A percentile compares a stretch with the other conserved stretches of the same genome.
Evolutionary conservation across 2,113 vertebrate species (phyloP).

Genomic region (Laticauda laticaudata): DNA sequence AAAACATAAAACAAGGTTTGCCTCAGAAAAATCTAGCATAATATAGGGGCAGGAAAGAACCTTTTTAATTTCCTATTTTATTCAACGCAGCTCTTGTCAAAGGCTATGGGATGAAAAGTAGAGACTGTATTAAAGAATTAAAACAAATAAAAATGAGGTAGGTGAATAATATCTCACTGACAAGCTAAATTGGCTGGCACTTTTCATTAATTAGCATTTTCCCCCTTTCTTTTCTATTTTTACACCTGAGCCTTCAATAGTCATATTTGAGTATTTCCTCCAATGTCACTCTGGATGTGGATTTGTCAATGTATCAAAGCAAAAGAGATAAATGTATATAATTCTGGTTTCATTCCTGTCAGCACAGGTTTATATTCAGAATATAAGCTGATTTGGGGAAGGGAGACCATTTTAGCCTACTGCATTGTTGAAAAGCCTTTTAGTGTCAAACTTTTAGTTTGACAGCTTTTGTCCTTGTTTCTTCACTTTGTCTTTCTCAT

Average conservation of each 20-base stretch:
- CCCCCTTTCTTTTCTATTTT: not conserved
- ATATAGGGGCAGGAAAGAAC: slow-evolving; percentile 15
- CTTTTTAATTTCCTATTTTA: not conserved
- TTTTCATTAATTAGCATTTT: not conserved
- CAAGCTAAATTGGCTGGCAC: not conserved
- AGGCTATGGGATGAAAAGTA: not conserved
- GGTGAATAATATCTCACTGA: not conserved
- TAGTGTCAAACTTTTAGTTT: not conserved
- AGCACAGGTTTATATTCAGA: not conserved
- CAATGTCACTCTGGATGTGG: not conserved
- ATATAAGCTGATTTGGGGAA: not conserved
- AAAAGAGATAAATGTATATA: not conserved
- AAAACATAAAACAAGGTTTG: slow-evolving; percentile 35
- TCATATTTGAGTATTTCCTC: not conserved
- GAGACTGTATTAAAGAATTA: not conserved
- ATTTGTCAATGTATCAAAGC: not conserved
- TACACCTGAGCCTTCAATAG: not conserved
- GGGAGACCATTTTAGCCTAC: not conserved
- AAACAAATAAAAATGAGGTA: not conserved
- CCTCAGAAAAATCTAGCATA: not conserved
- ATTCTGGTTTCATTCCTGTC: not conserved
- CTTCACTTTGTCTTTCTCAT: not conserved
- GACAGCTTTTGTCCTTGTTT: not conserved
- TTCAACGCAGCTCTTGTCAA: not conserved
- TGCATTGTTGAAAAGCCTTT: not conserved